Evolutionary conservation across 2,113 vertebrate genomes (phyloP).

Genomic region (Crypturellus undulatus): DNA sequence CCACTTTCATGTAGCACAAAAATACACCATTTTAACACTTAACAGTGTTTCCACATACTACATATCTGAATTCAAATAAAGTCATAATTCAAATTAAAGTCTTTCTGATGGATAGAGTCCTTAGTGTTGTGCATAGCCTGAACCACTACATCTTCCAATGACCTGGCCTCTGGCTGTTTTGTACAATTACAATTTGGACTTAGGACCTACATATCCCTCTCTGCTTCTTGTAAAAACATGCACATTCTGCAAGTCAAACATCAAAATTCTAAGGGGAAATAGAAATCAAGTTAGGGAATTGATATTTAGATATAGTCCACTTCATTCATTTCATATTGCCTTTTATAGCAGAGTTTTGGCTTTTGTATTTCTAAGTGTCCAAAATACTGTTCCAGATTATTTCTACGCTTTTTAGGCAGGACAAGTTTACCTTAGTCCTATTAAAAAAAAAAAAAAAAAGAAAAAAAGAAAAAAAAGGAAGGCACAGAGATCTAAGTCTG

Average conservation of each 20-base stretch:
- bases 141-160: not conserved
- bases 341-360: not conserved
- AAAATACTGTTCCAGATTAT: not conserved
- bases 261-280: not conserved
- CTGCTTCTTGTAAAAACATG: not conserved
- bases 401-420: fast-evolving
- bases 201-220: not conserved
- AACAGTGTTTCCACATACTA: not conserved
- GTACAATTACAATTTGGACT: not conserved
- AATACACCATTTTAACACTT: not conserved
- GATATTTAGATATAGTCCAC: not conserved
- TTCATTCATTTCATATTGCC: not conserved
- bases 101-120: not conserved
- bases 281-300: not conserved
- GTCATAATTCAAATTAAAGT: not conserved
- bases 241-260: fast-evolving
- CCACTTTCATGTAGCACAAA: not conserved
- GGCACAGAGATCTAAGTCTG: not conserved
- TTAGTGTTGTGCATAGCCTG: not conserved
- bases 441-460: no score
- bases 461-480: no score
- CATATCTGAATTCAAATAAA: not conserved
- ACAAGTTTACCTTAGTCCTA: not conserved
- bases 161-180: not conserved
- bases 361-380: not conserved